Evolutionary conservation across 2,888 invertebrate genomes (phyloP).

Genomic region (Morinoia aosen): DNA sequence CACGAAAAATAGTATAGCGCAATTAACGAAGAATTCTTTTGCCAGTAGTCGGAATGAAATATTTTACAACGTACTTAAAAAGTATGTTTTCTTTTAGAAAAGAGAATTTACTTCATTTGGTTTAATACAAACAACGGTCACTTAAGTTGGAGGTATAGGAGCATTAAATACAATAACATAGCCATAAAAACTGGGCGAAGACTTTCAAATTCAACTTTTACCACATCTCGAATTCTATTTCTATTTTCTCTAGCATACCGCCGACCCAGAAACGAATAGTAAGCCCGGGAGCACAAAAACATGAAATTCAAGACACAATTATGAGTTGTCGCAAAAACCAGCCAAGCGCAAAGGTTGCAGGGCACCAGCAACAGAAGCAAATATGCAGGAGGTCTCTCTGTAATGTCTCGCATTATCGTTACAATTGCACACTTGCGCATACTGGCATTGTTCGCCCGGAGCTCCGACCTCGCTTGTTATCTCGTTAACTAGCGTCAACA

Average conservation of each 20-base stretch:
- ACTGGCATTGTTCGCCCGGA: neutral
- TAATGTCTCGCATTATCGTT: neutral
- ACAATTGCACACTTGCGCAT: neutral
- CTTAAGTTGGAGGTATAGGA: neutral
- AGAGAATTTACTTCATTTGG: neutral
- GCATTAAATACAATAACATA: neutral
- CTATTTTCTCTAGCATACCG: neutral
- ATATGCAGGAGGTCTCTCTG: neutral
- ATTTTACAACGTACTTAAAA: neutral
- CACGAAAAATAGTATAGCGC: neutral
- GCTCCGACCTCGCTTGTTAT: neutral
- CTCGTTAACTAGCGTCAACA: slow-evolving; percentile 2
- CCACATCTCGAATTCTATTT: neutral
- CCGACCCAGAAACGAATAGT: neutral
- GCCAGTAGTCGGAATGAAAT: neutral
- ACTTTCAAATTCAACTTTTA: neutral
- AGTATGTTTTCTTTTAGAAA: neutral
- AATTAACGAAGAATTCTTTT: neutral
- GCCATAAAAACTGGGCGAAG: neutral
- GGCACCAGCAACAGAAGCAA: neutral
- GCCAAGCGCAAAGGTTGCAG: neutral
- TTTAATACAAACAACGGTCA: neutral
- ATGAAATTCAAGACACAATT: neutral
- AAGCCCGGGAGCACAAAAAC: neutral
- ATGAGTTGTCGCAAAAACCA: neutral